These are phyloP conservation scores for Rhimphoctona megacephalus DNA, from an alignment of 2,888 invertebrate genomes.

Conservation along the genomic window DNA sequence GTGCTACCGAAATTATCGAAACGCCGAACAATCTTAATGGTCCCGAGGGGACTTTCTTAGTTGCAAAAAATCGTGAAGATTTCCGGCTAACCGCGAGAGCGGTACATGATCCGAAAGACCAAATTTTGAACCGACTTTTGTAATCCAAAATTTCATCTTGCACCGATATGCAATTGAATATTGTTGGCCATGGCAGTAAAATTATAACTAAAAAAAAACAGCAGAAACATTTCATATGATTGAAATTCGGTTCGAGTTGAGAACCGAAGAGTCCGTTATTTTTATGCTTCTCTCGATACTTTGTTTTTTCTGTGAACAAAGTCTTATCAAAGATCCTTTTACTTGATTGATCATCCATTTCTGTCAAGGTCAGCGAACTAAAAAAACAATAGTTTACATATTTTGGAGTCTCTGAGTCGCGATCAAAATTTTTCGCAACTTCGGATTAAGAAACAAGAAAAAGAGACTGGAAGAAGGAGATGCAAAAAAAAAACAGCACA, in stretches of 20 bases:
- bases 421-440: conserved; percentile 28
- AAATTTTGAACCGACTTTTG: background rate
- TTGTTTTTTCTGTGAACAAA: too few relatives aligned
- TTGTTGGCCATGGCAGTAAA: background rate
- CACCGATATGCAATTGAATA: background rate
- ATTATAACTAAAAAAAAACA: background rate
- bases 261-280: background rate
- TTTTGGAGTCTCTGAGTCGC: background rate
- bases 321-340: too few relatives aligned
- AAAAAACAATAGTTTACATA: background rate
- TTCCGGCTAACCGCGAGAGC: conserved; percentile 49
- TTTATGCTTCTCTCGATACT: background rate
- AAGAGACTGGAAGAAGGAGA: conserved; percentile 22
- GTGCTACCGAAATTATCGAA: conserved; percentile 71
- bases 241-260: background rate
- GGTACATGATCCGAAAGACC: background rate
- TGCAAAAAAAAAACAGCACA: conserved; percentile 54
- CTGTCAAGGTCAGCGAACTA: background rate
- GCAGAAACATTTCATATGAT: background rate
- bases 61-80: conserved; percentile 25
- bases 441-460: conserved; percentile 31
- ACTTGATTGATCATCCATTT: background rate
- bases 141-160: too few relatives aligned
- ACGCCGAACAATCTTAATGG: conserved; percentile 72
- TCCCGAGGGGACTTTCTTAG: conserved; percentile 36